Evolutionary conservation across 2,113 vertebrate genomes (phyloP).

Genomic region (Albula goreensis): DNA sequence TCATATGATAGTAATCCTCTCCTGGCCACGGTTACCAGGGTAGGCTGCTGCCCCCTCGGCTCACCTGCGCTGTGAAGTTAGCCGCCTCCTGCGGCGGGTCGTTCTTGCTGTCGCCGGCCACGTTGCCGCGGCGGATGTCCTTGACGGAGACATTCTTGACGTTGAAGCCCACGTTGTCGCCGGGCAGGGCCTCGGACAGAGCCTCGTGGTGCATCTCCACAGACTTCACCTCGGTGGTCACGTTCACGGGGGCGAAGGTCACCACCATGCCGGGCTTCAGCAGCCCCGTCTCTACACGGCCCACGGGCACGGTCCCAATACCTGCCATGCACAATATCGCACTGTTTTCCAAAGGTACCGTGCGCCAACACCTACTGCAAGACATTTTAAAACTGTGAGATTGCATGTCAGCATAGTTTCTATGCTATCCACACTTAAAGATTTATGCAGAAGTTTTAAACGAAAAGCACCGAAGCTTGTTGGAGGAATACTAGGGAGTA

Average conservation of each 20-base stretch:
- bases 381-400: no score
- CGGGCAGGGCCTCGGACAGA: constrained; percentile 84
- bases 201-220: constrained; percentile 95
- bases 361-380: no score
- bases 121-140: constrained; percentile 92
- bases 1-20: no score
- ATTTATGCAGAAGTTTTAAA: neutral
- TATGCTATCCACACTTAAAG: neutral
- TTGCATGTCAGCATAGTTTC: no score
- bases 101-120: constrained; percentile 95
- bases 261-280: constrained; percentile 94
- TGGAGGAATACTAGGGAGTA: neutral
- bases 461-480: neutral
- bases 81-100: constrained; percentile 94
- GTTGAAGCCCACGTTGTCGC: constrained; percentile 91
- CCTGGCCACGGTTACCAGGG: no score
- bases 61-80: constrained; percentile 92
- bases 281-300: constrained; percentile 89
- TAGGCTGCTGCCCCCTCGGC: neutral
- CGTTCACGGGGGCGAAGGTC: constrained; percentile 91
- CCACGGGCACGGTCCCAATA: constrained; percentile 94
- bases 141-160: constrained; percentile 95
- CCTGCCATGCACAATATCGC: constrained; percentile 60
- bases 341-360: no score
- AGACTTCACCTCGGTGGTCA: constrained; percentile 95